Evolutionary conservation across 2,888 invertebrate species (phyloP).

Genomic region (Phorcus lineatus): DNA sequence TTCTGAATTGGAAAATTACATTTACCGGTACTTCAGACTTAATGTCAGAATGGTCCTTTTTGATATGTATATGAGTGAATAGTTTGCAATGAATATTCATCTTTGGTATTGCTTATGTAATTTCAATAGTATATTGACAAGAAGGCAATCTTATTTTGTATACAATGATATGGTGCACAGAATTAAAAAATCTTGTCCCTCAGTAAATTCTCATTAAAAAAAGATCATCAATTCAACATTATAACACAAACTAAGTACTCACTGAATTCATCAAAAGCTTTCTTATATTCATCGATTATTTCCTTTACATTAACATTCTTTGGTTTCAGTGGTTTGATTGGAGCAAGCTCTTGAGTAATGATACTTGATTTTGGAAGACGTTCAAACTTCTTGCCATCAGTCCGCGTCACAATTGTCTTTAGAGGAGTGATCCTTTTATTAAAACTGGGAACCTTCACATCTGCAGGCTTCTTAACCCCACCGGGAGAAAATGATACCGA

Average conservation of each 20-base stretch:
- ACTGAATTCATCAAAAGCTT: conserved; percentile 7
- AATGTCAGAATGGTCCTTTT: too few species aligned
- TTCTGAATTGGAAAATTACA: neutral
- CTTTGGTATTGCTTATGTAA: too few species aligned
- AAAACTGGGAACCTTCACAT: too few species aligned
- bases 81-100: too few species aligned
- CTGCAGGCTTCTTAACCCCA: too few species aligned
- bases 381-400: conserved; percentile 14
- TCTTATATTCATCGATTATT: conserved; percentile 1
- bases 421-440: neutral
- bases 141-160: neutral
- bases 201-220: too few species aligned
- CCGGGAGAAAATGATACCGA: neutral
- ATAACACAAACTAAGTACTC: neutral
- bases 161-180: neutral
- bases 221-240: too few species aligned
- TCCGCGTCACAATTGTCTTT: conserved; percentile 19
- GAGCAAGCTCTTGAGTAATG: neutral
- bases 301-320: neutral
- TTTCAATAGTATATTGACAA: neutral
- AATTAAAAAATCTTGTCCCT: too few species aligned
- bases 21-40: too few species aligned
- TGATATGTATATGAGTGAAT: too few species aligned
- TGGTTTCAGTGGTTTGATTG: conserved; percentile 20
- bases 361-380: neutral